Base-by-base conservation (phyloP, 2,113 vertebrate species). In the Pimephales promelas region DNA sequence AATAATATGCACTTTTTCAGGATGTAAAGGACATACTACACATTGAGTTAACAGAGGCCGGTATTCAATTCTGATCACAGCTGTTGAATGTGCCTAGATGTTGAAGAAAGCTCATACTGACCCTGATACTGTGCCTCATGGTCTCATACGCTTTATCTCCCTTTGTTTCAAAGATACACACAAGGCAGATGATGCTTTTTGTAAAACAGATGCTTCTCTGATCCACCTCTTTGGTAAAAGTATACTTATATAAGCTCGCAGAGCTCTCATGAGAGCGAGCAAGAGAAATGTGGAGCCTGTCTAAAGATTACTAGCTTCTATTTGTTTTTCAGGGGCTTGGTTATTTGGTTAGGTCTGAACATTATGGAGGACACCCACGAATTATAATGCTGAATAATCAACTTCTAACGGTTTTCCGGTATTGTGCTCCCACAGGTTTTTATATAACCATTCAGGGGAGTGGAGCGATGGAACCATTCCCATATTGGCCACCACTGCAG, bases 381-480 rank as follows among this genome's bases (percentile, higher is more conserved):
- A 20, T 10, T 24, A 31, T 34, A 74, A 18, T 75, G 62, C 62
- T 66, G 13, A 70, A 72, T n/a, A 73, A 18, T n/a, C 10, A 26
- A 49, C 43, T 13, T 20, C 18, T 34, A 54, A 54, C 26, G 3
- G 70, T 61, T 78, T 70, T 11, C 77, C 9, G 61, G 34, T 34
- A 36, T 66, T 73, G 61, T 83, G 68, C 52, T 83, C 47, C 66
- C 91, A n/a, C 94, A 99, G 98, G 98, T 96, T 96, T 92, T 94
- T 99, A 75, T 99, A 98, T 88, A 98, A 96, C 89, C 93, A 90
- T 78, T 96, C 96, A 83, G 97, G 97, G 70, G 94, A 96, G 84
- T 99, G 98, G 98, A 97, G 95, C 34, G 97, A 99, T 85, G 97
- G 97, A 95, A 97, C 97, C 0, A 90, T 97, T 92, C 96, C 97